Percentiles rank a stretch among this genome's conserved stretches.
These are phyloP conservation scores for Mandrillus leucophaeus DNA, from an alignment of 2,113 vertebrate species.

Conservation along the genomic window DNA sequence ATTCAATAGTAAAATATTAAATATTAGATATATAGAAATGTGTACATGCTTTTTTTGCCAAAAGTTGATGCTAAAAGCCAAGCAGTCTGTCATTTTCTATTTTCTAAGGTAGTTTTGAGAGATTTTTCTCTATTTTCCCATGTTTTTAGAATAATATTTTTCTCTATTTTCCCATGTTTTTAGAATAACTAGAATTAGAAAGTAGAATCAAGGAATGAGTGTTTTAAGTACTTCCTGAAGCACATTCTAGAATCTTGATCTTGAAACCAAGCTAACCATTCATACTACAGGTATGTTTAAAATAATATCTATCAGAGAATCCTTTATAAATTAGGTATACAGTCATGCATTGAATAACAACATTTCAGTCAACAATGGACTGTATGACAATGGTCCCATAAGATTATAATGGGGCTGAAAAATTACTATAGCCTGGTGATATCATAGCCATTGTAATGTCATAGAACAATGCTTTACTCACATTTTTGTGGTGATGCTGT, in stretches of 20 bases:
- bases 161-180: neutral
- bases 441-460: neutral
- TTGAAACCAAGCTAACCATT: constrained; percentile 3
- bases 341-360: neutral
- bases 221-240: neutral
- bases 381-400: neutral
- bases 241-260: neutral
- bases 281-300: neutral
- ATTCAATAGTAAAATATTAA: neutral
- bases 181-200: neutral
- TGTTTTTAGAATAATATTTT: neutral
- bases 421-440: neutral
- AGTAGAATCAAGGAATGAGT: neutral
- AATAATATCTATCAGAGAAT: neutral
- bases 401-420: neutral
- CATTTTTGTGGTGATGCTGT: neutral
- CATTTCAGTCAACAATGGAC: neutral
- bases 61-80: neutral
- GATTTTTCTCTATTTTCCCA: neutral
- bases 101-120: neutral
- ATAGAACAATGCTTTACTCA: neutral
- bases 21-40: neutral
- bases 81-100: neutral
- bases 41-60: neutral
- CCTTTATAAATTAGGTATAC: neutral